phyloP scores from a whole-genome alignment of 2,797 vertebrate genomes.

The Nasua narica region DNA sequence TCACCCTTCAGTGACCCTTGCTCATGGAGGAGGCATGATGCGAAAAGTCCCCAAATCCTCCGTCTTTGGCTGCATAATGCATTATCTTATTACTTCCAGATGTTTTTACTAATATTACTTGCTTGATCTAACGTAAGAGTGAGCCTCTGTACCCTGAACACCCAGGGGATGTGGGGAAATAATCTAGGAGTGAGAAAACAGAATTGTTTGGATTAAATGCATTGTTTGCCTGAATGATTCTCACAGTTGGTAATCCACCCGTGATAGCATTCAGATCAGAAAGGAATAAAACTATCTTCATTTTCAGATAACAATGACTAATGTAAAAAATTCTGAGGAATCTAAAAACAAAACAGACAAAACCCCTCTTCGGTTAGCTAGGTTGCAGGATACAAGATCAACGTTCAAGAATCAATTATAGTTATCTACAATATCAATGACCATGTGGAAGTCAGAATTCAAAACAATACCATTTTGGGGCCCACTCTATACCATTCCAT shows the following conservation, averaged over 20 bases:
- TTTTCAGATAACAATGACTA: not conserved
- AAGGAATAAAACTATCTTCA: not conserved
- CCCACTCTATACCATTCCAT: not conserved
- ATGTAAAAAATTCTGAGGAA: not conserved
- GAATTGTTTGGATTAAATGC: not conserved
- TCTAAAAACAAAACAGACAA: not conserved
- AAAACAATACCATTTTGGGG: not conserved
- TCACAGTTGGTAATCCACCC: not conserved
- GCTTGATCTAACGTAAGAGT: not conserved
- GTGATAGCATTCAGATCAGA: not conserved
- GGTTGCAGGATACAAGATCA: not conserved
- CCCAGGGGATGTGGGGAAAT: not conserved
- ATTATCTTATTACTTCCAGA: conserved; percentile 66
- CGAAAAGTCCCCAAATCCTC: not conserved
- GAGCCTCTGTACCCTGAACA: not conserved
- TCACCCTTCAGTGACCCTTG: not conserved
- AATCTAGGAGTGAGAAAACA: not conserved
- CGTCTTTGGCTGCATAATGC: not conserved
- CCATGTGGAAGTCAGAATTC: not conserved
- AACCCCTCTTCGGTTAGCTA: not conserved
- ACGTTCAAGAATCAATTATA: not conserved
- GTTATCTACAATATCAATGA: not conserved
- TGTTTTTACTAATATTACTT: conserved; percentile 48
- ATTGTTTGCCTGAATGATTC: not conserved
- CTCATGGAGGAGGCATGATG: not conserved